Evolutionary conservation across 2,888 invertebrate species (phyloP).

Genomic region (Boloria selene): DNA sequence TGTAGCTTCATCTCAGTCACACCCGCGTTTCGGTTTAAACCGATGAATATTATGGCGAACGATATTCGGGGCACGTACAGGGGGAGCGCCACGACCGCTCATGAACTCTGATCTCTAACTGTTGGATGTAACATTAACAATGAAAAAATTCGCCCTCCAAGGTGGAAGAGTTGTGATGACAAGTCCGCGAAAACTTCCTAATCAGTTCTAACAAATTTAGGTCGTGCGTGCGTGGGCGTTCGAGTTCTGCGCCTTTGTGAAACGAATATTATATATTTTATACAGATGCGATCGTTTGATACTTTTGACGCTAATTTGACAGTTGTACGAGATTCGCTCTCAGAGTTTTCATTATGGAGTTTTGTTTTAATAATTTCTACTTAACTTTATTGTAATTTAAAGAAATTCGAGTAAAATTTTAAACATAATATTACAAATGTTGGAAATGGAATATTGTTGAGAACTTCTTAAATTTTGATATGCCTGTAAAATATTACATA

Average conservation of each 20-base stretch:
- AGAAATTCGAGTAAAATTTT: neutral
- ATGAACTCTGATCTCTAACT: constrained; percentile 79
- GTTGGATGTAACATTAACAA: constrained; percentile 72
- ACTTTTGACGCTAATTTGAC: constrained; percentile 49
- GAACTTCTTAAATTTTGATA: no score
- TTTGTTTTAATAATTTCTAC: constrained; percentile 27
- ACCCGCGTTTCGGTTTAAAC: constrained; percentile 67
- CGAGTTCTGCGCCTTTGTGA: constrained; percentile 19
- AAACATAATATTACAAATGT: no score
- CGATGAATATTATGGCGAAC: constrained; percentile 76
- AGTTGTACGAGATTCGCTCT: constrained; percentile 34
- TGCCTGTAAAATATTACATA: no score
- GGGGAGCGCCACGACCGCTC: constrained; percentile 68
- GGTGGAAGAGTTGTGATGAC: constrained; percentile 79
- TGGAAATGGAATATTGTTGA: no score
- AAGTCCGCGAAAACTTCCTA: constrained; percentile 74
- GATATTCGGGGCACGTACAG: constrained; percentile 76
- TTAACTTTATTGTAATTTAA: constrained; percentile 17
- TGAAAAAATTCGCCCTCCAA: constrained; percentile 68
- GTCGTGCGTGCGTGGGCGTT: constrained; percentile 62
- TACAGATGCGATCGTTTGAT: constrained; percentile 42
- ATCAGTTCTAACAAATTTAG: constrained; percentile 80
- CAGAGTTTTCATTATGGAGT: constrained; percentile 30
- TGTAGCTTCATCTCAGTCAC: constrained; percentile 58
- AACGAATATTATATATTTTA: constrained; percentile 17